Evolutionary conservation across 1,140 invertebrate genomes (phyloP).

Genomic region (Ruditapes philippinarum): DNA sequence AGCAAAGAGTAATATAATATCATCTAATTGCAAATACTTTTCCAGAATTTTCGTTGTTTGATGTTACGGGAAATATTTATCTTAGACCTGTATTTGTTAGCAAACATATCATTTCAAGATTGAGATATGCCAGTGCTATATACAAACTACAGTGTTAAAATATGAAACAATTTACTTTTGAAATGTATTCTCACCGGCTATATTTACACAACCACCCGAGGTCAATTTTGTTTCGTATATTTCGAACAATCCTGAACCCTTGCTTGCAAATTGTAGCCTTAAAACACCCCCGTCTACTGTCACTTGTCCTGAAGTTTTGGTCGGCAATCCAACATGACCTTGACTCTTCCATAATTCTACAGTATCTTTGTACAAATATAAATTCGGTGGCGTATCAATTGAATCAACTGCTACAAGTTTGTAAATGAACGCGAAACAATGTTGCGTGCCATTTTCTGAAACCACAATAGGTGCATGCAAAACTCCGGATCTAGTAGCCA

Average conservation of each 20-base stretch:
- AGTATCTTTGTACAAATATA: background rate
- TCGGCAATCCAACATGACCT: background rate
- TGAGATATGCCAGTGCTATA: no score
- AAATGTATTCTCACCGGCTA: background rate
- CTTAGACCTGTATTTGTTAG: no score
- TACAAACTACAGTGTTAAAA: no score
- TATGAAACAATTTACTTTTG: no score
- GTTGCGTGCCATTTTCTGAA: background rate
- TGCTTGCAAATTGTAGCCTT: background rate
- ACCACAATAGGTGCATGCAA: background rate
- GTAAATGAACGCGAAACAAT: background rate
- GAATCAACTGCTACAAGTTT: background rate
- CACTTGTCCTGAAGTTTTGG: background rate
- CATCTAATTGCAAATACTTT: no score
- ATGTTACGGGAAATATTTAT: no score
- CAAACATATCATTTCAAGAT: no score
- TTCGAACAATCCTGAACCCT: background rate
- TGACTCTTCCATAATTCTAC: background rate
- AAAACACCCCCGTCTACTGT: background rate
- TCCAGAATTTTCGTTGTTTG: no score
- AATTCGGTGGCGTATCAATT: background rate
- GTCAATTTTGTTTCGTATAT: background rate
- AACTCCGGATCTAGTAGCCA: background rate
- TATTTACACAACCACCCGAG: background rate
- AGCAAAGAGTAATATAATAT: no score